phyloP scores from a whole-genome alignment of 2,888 invertebrate species.

The Entomobrya multifasciata region DNA sequence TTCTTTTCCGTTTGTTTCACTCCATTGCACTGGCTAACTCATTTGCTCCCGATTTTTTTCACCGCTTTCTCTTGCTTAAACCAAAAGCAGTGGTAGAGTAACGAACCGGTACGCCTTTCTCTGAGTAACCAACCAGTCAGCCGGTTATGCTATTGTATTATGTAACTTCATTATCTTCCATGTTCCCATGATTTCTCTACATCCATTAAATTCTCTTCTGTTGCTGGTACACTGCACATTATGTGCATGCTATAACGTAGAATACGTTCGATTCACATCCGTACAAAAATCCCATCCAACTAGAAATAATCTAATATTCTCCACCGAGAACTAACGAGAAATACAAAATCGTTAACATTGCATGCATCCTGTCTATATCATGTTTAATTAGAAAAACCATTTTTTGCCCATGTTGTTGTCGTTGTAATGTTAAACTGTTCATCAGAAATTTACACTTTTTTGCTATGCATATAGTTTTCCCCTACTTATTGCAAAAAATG shows the following conservation, averaged over 20 bases:
- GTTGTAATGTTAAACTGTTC: background rate
- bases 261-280: too few relatives aligned
- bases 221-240: background rate
- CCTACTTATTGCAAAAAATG: conserved; percentile 27
- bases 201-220: background rate
- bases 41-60: background rate
- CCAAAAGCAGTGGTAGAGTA: too few relatives aligned
- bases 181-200: conserved; percentile 19
- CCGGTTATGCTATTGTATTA: background rate
- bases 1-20: too few relatives aligned
- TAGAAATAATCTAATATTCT: too few relatives aligned
- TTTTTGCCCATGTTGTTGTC: background rate
- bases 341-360: conserved; percentile 21
- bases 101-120: too few relatives aligned
- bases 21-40: background rate
- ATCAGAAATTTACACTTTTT: too few relatives aligned
- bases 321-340: too few relatives aligned
- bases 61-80: too few relatives aligned
- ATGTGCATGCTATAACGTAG: too few relatives aligned
- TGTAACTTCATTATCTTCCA: background rate
- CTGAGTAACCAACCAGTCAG: too few relatives aligned
- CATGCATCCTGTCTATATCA: background rate
- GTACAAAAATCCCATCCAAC: conserved; percentile 19
- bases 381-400: background rate
- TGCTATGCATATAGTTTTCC: background rate